Conservation (phyloP, 2,888 invertebrate genomes). For the Cyaniris semiargus region DNA sequence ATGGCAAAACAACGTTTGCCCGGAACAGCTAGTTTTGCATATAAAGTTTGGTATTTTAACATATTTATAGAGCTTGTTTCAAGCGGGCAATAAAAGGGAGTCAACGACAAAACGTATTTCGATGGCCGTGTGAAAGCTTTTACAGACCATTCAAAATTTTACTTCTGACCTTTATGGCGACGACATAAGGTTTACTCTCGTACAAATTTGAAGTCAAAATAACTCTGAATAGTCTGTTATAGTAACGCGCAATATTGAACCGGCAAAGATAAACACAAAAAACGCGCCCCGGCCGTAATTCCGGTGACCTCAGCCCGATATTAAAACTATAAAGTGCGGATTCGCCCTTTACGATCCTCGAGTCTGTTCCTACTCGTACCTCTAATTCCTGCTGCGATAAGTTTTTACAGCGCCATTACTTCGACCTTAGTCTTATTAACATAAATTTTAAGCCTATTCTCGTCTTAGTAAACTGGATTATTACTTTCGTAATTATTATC, state of each 20-base stretch:
- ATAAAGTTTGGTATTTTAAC: background rate
- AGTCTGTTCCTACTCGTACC: conserved; percentile 53
- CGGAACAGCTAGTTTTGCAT: background rate
- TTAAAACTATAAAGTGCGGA: conserved; percentile 78
- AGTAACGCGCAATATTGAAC: conserved; percentile 41
- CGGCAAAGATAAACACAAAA: conserved; percentile 57
- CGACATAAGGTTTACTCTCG: background rate
- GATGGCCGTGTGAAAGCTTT: conserved; percentile 28
- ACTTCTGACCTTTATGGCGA: background rate
- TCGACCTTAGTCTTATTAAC: conserved; percentile 42
- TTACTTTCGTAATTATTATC: background rate
- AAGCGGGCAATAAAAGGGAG: background rate
- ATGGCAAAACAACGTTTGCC: too few species aligned
- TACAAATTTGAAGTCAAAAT: background rate
- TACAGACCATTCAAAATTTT: background rate
- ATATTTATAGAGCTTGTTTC: background rate
- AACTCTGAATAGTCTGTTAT: background rate
- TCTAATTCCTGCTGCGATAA: conserved; percentile 46
- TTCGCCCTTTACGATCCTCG: conserved; percentile 53
- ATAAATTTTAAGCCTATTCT: conserved; percentile 22
- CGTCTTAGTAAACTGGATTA: conserved; percentile 12
- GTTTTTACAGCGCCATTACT: conserved; percentile 42
- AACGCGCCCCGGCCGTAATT: conserved; percentile 63
- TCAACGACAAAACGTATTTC: background rate
- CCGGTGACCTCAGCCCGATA: conserved; percentile 65